Percentiles rank a stretch among this genome's conserved stretches.
Evolutionary conservation across 1,140 invertebrate species (phyloP).

Genomic region (Helicoverpa armigera): DNA sequence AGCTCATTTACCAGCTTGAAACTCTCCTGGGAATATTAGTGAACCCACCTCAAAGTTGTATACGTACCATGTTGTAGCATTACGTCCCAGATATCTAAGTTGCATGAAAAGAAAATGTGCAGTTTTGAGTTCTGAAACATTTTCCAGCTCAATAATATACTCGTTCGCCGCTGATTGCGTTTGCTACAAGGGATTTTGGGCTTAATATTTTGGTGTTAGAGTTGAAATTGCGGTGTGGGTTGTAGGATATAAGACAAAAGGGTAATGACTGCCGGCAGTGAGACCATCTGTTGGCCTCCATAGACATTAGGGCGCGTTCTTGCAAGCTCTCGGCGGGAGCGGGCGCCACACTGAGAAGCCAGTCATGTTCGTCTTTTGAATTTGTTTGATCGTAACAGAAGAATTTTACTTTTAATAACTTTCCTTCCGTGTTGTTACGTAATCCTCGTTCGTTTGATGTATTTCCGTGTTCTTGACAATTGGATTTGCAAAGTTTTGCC

Average conservation of each 20-base stretch:
- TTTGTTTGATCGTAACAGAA: slow-evolving; percentile 34
- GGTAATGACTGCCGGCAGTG: slow-evolving; percentile 70
- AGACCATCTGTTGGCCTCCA: slow-evolving; percentile 71
- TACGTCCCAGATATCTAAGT: slow-evolving; percentile 43
- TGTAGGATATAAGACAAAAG: slow-evolving; percentile 67
- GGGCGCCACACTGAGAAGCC: slow-evolving; percentile 52
- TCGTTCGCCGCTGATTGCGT: slow-evolving; percentile 64
- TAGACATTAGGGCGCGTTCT: slow-evolving; percentile 70
- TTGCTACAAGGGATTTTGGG: slow-evolving; percentile 17
- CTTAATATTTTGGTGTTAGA: slow-evolving; percentile 45
- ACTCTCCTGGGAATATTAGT: slow-evolving; percentile 27
- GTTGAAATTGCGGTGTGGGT: slow-evolving; percentile 40
- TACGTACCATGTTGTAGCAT: slow-evolving; percentile 38
- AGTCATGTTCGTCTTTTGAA: slow-evolving; percentile 46
- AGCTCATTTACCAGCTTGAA: slow-evolving; percentile 26
- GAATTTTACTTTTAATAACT: slow-evolving; percentile 37
- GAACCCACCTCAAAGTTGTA: slow-evolving; percentile 30
- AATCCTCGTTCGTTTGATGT: slow-evolving; percentile 27
- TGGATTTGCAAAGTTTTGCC: slow-evolving; percentile 4
- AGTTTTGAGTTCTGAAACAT: slow-evolving; percentile 72
- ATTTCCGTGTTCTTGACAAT: slow-evolving; percentile 24
- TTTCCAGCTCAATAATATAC: slow-evolving; percentile 73
- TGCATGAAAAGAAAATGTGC: slow-evolving; percentile 60
- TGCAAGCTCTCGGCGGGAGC: slow-evolving; percentile 55
- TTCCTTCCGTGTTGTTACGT: slow-evolving; percentile 31